These are phyloP conservation scores for Sarotherodon lohbergeri DNA, from an alignment of 2,113 vertebrate species.

Conservation along the genomic window DNA sequence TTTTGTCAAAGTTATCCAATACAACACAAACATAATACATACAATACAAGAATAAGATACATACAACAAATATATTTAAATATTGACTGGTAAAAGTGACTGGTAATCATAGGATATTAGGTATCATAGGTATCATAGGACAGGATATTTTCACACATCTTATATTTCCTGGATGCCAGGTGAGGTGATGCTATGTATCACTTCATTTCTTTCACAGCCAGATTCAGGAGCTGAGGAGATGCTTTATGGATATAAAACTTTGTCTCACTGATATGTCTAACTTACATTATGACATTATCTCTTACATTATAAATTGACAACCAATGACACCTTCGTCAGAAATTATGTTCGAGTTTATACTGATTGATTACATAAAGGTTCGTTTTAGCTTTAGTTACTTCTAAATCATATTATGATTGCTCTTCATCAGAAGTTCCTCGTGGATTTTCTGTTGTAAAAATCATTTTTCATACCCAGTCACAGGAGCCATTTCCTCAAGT, in stretches of 20 bases:
- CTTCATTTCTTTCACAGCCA: neutral
- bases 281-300: neutral
- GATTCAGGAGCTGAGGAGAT: neutral
- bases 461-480: neutral
- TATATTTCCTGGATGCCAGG: neutral
- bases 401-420: neutral
- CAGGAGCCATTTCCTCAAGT: neutral
- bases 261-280: neutral
- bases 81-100: neutral
- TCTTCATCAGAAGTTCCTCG: neutral
- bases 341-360: neutral
- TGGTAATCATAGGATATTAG: neutral
- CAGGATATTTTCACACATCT: neutral
- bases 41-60: neutral
- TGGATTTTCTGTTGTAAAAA: neutral
- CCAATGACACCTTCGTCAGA: neutral
- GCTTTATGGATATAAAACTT: neutral
- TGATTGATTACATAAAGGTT: neutral
- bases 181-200: neutral
- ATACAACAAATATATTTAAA: neutral
- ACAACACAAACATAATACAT: neutral
- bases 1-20: neutral
- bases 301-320: neutral
- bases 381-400: neutral
- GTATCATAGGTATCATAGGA: no score